Conservation (phyloP, 2,888 invertebrate genomes). For the Plemyria rubiginata region DNA sequence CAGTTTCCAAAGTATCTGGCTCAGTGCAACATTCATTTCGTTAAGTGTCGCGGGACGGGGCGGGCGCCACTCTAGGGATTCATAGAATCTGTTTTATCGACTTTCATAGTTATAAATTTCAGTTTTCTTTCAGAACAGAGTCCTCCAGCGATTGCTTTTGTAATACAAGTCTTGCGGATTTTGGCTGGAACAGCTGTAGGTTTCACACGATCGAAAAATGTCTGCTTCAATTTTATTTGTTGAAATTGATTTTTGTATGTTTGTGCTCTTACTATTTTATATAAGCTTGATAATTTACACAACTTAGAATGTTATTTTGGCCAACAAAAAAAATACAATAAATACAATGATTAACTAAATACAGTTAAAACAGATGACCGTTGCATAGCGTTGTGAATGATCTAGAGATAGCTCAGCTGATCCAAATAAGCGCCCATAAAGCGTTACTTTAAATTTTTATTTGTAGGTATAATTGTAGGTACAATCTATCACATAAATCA, state of each 20-base stretch:
- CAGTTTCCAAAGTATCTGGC: slow-evolving; percentile 49
- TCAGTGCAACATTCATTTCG: slow-evolving; percentile 56
- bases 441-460: too few species aligned
- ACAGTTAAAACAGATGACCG: too few species aligned
- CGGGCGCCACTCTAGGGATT: slow-evolving; percentile 51
- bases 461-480: too few species aligned
- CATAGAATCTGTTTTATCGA: slow-evolving; percentile 59
- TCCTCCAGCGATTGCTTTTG: slow-evolving; percentile 36
- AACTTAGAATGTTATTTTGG: too few species aligned
- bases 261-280: too few species aligned
- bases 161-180: slow-evolving; percentile 30
- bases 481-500: too few species aligned
- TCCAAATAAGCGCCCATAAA: too few species aligned
- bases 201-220: slow-evolving; percentile 18
- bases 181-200: slow-evolving; percentile 13
- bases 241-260: slow-evolving; percentile 12
- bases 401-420: too few species aligned
- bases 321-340: too few species aligned
- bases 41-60: slow-evolving; percentile 53
- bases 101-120: slow-evolving; percentile 57
- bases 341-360: too few species aligned
- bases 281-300: too few species aligned
- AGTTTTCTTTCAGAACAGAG: slow-evolving; percentile 49
- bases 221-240: slow-evolving; percentile 5
- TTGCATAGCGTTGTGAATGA: too few species aligned